Evolutionary conservation across 2,113 vertebrate genomes (phyloP), one percentile per base, ranked within the genome.

Genomic region (Orycteropus afer): DNA sequence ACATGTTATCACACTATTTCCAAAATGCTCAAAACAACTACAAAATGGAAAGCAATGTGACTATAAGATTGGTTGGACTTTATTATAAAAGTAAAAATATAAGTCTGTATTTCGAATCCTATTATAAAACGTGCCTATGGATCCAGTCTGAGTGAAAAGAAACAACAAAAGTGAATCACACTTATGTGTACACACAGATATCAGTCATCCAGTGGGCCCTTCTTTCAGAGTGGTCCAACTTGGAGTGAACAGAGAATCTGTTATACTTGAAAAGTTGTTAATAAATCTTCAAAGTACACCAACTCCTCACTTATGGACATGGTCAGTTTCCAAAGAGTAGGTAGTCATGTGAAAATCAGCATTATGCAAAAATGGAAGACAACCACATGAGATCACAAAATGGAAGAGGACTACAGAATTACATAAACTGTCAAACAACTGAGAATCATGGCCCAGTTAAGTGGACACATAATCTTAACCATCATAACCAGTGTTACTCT

Each of bases 251-350:
- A 86, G 89, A 89, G 40, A 61, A 37, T 81, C 55, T 71, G 82
- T 76, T 86, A 85, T 23, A 47, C 81, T 81, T 57, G 77, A 89
- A 90, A 94, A 84, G 42, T 87, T 80, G 86, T 37, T 81, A 87
- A 55, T 32, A 90, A 78, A 59, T 15, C 90, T 94, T 23, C 65
- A 94, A 86, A 80, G 86, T 69, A 53, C 51, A 53, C 51, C 15
- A 15, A 34, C 63, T 65, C 15, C 32, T 65, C 32, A 34, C 15
- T 34, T 32, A 65, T 65, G 11, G 63, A 27, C 32, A 34, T 65
- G 29, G 51, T 53, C 27, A 63, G 27, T 29, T 10, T 63, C 23
- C 23, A 65, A n/a, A n/a, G n/a, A n/a, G n/a, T n/a, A n/a, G n/a
- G n/a, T n/a, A n/a, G n/a, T n/a, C n/a, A n/a, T n/a, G n/a, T n/a